phyloP scores from a whole-genome alignment of 2,797 vertebrate species.

The Liasis olivaceus region DNA sequence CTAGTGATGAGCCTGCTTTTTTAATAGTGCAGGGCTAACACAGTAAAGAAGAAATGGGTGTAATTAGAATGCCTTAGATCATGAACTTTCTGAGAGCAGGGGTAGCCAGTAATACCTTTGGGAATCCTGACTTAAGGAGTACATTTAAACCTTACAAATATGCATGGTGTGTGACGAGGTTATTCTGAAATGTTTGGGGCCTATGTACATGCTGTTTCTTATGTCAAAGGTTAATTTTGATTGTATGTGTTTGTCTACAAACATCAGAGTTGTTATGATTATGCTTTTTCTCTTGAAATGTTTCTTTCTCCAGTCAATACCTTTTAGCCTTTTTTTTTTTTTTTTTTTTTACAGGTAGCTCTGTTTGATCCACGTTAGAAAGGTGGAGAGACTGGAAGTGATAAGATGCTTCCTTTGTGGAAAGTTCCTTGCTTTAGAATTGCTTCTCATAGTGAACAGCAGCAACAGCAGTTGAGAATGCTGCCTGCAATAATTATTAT shows the following conservation, averaged over 20 bases:
- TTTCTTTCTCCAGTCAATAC: not conserved
- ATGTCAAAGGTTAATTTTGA: not conserved
- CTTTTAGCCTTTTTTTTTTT: not conserved
- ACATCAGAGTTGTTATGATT: not conserved
- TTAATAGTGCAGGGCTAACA: not conserved
- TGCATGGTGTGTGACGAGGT: slow-evolving; percentile 8
- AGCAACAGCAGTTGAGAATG: not conserved
- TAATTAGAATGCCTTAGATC: not conserved
- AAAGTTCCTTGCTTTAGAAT: not conserved
- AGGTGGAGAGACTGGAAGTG: not conserved
- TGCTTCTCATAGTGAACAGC: not conserved
- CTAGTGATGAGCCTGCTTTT: not conserved
- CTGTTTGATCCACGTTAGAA: not conserved
- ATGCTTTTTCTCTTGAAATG: not conserved
- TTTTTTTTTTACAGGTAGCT: not conserved
- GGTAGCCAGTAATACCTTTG: not conserved
- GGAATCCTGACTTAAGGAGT: not conserved
- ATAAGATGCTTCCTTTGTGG: not conserved
- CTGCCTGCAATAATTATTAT: not conserved
- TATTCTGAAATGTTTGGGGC: not conserved
- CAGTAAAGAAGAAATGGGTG: not conserved
- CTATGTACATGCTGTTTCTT: not conserved
- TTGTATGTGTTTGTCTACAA: not conserved
- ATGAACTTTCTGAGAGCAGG: not conserved
- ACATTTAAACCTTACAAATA: not conserved